A percentile compares a stretch with the other conserved stretches of the same genome.
These are phyloP conservation scores for Pavo muticus DNA, from an alignment of 2,113 vertebrate genomes.

Conservation along the genomic window DNA sequence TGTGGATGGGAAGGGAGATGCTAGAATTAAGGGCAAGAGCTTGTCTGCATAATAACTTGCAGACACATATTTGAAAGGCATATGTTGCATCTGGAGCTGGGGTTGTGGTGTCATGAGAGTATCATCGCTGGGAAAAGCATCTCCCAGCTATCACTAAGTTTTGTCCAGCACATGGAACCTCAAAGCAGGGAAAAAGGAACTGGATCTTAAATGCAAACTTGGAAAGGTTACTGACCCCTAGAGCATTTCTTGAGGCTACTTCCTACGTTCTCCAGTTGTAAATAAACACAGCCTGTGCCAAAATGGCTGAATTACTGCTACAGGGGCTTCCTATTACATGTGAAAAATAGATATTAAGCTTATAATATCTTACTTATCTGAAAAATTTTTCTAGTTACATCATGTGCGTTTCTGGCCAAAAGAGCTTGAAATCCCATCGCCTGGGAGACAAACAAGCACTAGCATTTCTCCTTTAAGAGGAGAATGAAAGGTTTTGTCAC, in stretches of 20 bases:
- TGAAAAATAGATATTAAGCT: neutral
- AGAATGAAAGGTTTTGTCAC: neutral
- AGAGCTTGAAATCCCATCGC: conserved; percentile 29
- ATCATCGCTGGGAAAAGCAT: neutral
- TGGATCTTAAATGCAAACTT: neutral
- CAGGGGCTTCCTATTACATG: neutral
- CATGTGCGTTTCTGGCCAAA: conserved; percentile 10
- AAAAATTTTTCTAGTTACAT: neutral
- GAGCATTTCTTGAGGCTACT: neutral
- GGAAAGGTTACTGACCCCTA: neutral
- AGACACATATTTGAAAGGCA: neutral
- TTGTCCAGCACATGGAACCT: neutral
- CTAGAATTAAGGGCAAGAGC: neutral
- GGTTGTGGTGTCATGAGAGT: neutral
- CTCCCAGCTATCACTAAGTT: neutral
- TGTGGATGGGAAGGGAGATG: neutral
- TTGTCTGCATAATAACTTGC: neutral
- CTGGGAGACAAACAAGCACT: conserved; percentile 41
- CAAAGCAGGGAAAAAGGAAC: neutral
- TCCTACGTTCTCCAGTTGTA: neutral
- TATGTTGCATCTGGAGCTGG: neutral
- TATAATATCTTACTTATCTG: neutral
- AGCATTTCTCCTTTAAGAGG: neutral
- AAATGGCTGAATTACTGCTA: neutral
- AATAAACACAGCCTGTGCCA: neutral